Evolutionary conservation across 2,888 invertebrate species (phyloP).

Genomic region (Alentia gelatinosa): DNA sequence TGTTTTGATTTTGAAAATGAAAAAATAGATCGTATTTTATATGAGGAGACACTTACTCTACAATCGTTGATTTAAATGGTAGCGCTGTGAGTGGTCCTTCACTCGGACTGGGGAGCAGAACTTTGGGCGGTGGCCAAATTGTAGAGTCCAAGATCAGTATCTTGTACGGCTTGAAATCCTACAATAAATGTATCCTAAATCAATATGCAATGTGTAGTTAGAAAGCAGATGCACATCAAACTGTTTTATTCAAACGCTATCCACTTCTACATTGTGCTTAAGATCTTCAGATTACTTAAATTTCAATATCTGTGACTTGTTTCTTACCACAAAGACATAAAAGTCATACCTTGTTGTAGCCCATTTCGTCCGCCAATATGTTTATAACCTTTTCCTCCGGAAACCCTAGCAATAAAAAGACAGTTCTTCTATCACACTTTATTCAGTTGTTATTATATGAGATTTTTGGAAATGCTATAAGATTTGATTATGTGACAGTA

Average conservation of each 20-base stretch:
- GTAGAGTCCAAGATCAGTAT: constrained; percentile 74
- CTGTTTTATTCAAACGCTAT: no score
- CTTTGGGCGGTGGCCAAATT: constrained; percentile 68
- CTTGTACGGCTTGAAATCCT: constrained; percentile 75
- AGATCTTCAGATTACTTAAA: no score
- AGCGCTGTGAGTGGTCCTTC: neutral
- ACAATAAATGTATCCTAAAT: no score
- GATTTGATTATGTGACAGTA: no score
- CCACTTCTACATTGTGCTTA: no score
- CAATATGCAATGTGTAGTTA: no score
- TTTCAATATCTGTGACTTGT: no score
- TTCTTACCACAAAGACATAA: no score
- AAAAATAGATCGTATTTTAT: neutral
- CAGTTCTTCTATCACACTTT: neutral
- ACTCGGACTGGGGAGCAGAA: constrained; percentile 50
- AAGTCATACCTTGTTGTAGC: constrained; percentile 73
- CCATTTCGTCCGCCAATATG: constrained; percentile 74
- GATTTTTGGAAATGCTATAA: no score
- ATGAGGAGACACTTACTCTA: constrained; percentile 58
- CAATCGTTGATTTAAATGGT: constrained; percentile 57
- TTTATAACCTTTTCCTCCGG: constrained; percentile 65
- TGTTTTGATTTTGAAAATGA: no score
- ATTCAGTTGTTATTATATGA: neutral
- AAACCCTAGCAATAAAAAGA: constrained; percentile 66
- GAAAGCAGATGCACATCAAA: no score